Conservation (phyloP, 1,140 invertebrate species). For the Conopomorpha cramerella region DNA sequence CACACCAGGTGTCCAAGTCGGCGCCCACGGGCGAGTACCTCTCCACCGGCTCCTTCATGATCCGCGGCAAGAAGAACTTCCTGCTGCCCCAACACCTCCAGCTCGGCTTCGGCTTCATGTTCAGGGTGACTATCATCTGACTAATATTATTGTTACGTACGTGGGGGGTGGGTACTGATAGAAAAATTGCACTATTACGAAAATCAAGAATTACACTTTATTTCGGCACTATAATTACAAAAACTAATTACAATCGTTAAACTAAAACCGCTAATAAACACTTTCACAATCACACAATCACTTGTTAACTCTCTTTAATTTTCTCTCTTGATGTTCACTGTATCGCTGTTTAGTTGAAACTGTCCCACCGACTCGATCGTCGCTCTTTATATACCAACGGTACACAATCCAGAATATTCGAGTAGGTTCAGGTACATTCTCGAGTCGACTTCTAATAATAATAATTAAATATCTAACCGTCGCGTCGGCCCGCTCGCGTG, state of each 20-base stretch:
- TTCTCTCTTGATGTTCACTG: too few relatives aligned
- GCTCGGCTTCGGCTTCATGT: slow-evolving; percentile 93
- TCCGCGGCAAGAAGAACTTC: slow-evolving; percentile 97
- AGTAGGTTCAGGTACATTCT: too few relatives aligned
- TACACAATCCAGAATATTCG: too few relatives aligned
- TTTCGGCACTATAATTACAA: too few relatives aligned
- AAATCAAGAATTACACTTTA: not conserved
- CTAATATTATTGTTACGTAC: not conserved
- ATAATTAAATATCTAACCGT: too few relatives aligned
- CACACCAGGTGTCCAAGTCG: slow-evolving; percentile 96
- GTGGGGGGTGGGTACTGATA: not conserved
- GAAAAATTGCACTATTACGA: not conserved
- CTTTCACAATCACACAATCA: not conserved
- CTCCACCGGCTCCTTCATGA: slow-evolving; percentile 96
- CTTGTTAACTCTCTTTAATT: not conserved
- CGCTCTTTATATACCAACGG: too few relatives aligned
- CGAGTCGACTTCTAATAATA: too few relatives aligned
- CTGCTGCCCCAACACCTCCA: slow-evolving; percentile 89
- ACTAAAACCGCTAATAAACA: not conserved
- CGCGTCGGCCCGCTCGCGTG: too few relatives aligned
- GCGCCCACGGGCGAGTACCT: slow-evolving; percentile 97
- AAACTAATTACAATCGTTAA: not conserved
- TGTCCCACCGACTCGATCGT: too few relatives aligned
- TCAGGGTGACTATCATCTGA: slow-evolving; percentile 54
- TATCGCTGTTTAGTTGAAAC: too few relatives aligned